These are phyloP conservation scores for Allacma fusca DNA, from an alignment of 2,888 invertebrate species.

Conservation along the genomic window DNA sequence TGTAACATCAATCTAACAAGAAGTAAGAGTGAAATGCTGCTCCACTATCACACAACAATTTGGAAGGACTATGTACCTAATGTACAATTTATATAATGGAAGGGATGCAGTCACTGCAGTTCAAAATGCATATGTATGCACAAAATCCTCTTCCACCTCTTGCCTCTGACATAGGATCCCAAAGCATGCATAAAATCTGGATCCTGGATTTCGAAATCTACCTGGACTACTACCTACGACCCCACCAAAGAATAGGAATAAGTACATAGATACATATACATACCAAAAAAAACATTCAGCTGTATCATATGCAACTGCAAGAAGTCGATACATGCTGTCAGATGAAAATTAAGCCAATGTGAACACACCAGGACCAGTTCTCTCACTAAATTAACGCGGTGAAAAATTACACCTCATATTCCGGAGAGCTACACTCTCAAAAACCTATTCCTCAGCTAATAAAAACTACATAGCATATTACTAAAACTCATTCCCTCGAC, in stretches of 20 bases:
- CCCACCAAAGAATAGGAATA: neutral
- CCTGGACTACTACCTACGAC: too few relatives aligned
- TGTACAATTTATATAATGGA: too few relatives aligned
- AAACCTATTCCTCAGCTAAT: slow-evolving; percentile 9
- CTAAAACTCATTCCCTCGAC: slow-evolving; percentile 16
- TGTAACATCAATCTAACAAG: neutral
- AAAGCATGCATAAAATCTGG: too few relatives aligned
- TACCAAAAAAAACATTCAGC: neutral
- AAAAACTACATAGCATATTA: neutral
- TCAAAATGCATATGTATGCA: too few relatives aligned
- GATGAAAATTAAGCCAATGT: slow-evolving; percentile 7
- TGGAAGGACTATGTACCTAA: too few relatives aligned
- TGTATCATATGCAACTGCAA: neutral
- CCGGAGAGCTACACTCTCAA: neutral
- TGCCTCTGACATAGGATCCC: too few relatives aligned
- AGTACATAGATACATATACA: neutral
- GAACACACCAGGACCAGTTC: slow-evolving; percentile 8
- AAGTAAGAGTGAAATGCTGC: neutral
- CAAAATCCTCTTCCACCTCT: too few relatives aligned
- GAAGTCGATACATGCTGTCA: neutral
- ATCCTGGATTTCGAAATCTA: too few relatives aligned
- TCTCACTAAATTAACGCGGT: slow-evolving; percentile 11
- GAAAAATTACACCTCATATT: slow-evolving; percentile 20
- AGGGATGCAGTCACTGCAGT: too few relatives aligned
- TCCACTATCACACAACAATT: neutral